Base-by-base conservation (phyloP, 1,140 invertebrate genomes). In the Drosophila paulistorum region DNA sequence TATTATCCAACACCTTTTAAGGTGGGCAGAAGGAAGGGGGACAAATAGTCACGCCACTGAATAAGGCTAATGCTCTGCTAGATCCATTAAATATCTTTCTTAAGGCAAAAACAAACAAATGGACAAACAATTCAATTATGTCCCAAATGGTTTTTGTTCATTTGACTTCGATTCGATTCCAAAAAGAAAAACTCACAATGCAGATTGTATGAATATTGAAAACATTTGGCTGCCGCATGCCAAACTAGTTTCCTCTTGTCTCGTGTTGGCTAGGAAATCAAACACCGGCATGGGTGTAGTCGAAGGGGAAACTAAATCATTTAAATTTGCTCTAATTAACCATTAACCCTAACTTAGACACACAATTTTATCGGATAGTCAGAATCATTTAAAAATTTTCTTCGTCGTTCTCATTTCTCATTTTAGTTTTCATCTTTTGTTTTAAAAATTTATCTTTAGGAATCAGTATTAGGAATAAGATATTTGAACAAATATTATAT, bases 31-130 rank as follows among this genome's bases (percentile, higher is more conserved):
- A 37, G 35, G 35, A 37, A 37, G 10, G 35, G 35, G 10, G 35
- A 37, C 35, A 51, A 20, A 23, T 7, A 51, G 45, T 23, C 17
- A 51, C 7, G 20, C 17, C 14, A 51, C 45, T 23, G 45, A 51
- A 86, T 82, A 68, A 77, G 55, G 67, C 63, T 62, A 30, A 30
- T 30, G 30, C 30, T 30, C 30, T 30, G 30, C 63, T 62, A 67
- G 60, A 74, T 10, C 84, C 77, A 87, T 87, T 86, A 87, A 79
- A 60, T 64, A 62, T 30, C 26, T 61, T 51, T 60, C 17, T 30
- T 41, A 65, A 33, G 74, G 66, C 71, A 81, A 77, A 74, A 70
- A 59, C 42, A 42, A 33, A 26, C 45, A 37, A 71, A 41, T 57
- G 71, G 63, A 23, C 45, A 77, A 39, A 77, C 74, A 77, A 77